Percentiles rank a stretch among this genome's conserved stretches.
These are phyloP conservation scores for Rhingia campestris DNA, from an alignment of 2,888 invertebrate genomes.

Conservation along the genomic window DNA sequence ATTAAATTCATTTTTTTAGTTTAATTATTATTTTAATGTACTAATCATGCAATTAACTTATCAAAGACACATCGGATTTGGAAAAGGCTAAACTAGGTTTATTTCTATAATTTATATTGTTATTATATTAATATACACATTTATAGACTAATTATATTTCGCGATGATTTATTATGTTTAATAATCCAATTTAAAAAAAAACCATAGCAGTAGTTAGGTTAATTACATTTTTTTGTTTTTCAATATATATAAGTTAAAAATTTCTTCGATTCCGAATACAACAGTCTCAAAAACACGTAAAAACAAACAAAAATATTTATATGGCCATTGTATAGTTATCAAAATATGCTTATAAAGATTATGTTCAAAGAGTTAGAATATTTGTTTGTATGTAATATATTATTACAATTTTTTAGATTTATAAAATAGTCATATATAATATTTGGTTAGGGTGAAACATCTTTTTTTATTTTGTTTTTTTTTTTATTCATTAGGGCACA, in stretches of 20 bases:
- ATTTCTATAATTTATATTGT: conserved; percentile 25
- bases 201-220: conserved; percentile 12
- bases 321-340: too few relatives aligned
- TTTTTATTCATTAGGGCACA: too few relatives aligned
- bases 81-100: conserved; percentile 67
- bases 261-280: conserved; percentile 46
- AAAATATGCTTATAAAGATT: too few relatives aligned
- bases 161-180: conserved; percentile 26
- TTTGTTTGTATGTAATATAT: too few relatives aligned
- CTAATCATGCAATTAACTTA: conserved; percentile 67
- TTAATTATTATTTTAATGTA: conserved; percentile 22
- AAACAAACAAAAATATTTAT: too few relatives aligned
- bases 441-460: too few relatives aligned
- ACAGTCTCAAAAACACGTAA: conserved; percentile 19
- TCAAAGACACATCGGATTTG: conserved; percentile 73
- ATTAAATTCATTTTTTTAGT: conserved; percentile 17
- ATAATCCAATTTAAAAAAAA: conserved; percentile 27
- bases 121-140: conserved; percentile 40
- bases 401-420: too few relatives aligned
- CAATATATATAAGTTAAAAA: conserved; percentile 24
- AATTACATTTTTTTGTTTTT: not conserved
- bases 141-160: conserved; percentile 40
- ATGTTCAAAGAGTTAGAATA: too few relatives aligned
- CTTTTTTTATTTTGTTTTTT: too few relatives aligned
- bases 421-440: too few relatives aligned